Percentiles rank a stretch among this genome's conserved stretches.
Evolutionary conservation across 2,797 vertebrate genomes (phyloP).

Genomic region (Leptatherina wallacei): DNA sequence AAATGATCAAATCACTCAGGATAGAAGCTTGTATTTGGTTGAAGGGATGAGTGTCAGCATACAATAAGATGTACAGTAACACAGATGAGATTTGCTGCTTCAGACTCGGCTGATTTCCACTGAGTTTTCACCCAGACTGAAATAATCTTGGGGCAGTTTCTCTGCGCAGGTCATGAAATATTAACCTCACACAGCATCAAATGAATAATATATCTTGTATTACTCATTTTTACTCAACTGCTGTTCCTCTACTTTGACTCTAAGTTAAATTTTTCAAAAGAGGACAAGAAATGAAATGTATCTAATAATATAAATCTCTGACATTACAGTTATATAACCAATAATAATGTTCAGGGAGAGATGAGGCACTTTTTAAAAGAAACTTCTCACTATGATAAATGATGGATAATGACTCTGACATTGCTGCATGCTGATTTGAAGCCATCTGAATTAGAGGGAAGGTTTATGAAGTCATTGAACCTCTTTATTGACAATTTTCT

Average conservation of each 20-base stretch:
- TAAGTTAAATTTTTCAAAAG: conserved; percentile 37
- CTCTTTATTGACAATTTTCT: neutral
- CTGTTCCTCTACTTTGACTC: conserved; percentile 36
- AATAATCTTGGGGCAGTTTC: conserved; percentile 56
- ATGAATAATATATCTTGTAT: conserved; percentile 68
- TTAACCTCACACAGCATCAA: conserved; percentile 45
- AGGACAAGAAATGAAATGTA: conserved; percentile 26
- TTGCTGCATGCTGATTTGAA: conserved; percentile 8
- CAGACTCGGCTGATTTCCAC: conserved; percentile 58
- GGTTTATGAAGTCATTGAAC: neutral
- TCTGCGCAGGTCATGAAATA: conserved; percentile 64
- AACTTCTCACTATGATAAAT: conserved; percentile 5
- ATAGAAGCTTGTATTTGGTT: conserved; percentile 1
- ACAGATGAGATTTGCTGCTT: conserved; percentile 43
- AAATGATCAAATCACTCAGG: conserved; percentile 13
- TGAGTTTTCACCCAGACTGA: conserved; percentile 66
- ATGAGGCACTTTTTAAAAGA: conserved; percentile 8
- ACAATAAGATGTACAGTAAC: conserved; percentile 39
- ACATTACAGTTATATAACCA: conserved; percentile 36
- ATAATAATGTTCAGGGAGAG: conserved; percentile 13
- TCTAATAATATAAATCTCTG: conserved; percentile 26
- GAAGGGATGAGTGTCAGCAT: conserved; percentile 17
- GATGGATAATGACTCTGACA: conserved; percentile 24
- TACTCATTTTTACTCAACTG: conserved; percentile 52
- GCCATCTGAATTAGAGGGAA: neutral